Evolutionary conservation across 2,888 invertebrate species (phyloP), one percentile per base, ranked within the genome.

Genomic region (Scaptomyza cyrtandrae): DNA sequence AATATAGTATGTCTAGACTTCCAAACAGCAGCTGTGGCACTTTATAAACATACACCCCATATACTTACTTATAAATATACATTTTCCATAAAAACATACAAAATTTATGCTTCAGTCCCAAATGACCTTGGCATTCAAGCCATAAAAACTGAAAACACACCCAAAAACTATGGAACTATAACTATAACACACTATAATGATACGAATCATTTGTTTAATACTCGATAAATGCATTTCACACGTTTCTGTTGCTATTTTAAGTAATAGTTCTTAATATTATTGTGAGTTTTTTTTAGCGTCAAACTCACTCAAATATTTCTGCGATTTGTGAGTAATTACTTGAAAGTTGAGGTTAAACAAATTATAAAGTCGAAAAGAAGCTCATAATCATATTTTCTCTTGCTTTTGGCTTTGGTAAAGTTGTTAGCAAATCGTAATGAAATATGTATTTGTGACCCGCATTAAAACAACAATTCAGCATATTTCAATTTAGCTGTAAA

Each of bases 61-160:
- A 14, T 16, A 24, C 24, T 24, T 16, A 24, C 24, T 24, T 24
- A 5, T 24, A 24, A 24, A 24, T 31, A 56, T 14, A 10, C 1
- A 29, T 29, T 29, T 29, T 7, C 29, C 29, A 6, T 0, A 2
- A 61, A 62, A 54, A 33, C 35, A 43, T 52, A 46, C 16, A 10
- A 65, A 62, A 78, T 74, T 81, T 68, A 80, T 71, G 62, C 13
- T 48, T 49, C 43, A 53, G 41, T n/a, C 27, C 27, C 37, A 57
- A 7, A 43, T 70, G 78, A 83, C 84, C 80, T 86, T 86, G 84
- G 54, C 71, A 83, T 75, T 85, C 45, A 43, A 69, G 75, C 63
- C 54, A 68, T 80, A 70, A 78, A 78, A 80, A 56, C 53, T 63
- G 54, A n/a, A n/a, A 55, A 37, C 43, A 61, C 39, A 39, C n/a